Conservation (phyloP, 1,140 invertebrate species). For the Drosophila pallidifrons region DNA sequence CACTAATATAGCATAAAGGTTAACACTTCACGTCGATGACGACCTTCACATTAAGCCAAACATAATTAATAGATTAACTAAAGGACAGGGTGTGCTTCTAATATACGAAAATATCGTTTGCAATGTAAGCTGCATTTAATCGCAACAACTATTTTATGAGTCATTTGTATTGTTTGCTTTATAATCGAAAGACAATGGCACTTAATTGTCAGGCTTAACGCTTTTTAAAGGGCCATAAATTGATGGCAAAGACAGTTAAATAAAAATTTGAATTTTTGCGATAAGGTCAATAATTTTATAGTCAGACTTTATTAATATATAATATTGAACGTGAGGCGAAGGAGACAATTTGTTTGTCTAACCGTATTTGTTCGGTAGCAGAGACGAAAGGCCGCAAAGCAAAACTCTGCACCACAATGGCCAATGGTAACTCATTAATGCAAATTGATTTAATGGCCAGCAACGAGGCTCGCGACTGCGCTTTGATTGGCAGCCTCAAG, state of each 20-base stretch:
- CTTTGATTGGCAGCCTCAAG: conserved; percentile 64
- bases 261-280: conserved; percentile 50
- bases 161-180: conserved; percentile 6
- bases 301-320: conserved; percentile 21
- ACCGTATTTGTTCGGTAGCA: conserved; percentile 31
- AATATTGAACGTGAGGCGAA: conserved; percentile 27
- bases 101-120: not conserved
- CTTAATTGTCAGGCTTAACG: conserved; percentile 30
- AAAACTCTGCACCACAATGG: conserved; percentile 17
- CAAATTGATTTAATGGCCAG: conserved; percentile 42
- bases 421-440: conserved; percentile 42
- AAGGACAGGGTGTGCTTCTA: not conserved
- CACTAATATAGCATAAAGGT: conserved; percentile 12
- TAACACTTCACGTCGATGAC: not conserved
- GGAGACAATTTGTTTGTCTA: conserved; percentile 37
- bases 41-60: conserved; percentile 63
- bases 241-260: conserved; percentile 10
- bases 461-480: conserved; percentile 43
- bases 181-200: conserved; percentile 26
- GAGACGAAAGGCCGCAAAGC: not conserved
- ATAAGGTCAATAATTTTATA: conserved; percentile 70
- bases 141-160: conserved; percentile 3
- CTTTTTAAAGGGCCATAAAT: conserved; percentile 33
- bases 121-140: conserved; percentile 4
- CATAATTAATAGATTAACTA: conserved; percentile 33